These are phyloP conservation scores for Phainopepla nitens DNA, from an alignment of 2,113 vertebrate genomes.

Conservation along the genomic window DNA sequence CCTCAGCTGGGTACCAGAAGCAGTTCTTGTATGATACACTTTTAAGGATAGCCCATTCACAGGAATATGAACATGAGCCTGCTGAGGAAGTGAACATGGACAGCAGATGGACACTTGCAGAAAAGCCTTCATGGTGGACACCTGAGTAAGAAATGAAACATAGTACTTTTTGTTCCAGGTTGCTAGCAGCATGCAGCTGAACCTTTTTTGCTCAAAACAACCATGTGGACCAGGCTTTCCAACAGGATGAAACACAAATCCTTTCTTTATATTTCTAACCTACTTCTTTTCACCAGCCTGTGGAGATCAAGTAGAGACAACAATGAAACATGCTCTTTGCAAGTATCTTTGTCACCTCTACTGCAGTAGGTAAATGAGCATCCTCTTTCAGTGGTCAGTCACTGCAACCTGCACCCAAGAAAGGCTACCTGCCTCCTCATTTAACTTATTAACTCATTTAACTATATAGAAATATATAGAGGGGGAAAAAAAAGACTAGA, in stretches of 20 bases:
- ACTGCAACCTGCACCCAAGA: neutral
- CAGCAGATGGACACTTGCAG: neutral
- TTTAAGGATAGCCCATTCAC: neutral
- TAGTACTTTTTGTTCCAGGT: neutral
- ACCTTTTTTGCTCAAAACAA: neutral
- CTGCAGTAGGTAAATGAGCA: neutral
- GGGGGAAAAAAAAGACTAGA: neutral
- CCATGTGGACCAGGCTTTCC: neutral
- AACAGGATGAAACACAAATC: neutral
- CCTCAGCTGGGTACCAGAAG: neutral
- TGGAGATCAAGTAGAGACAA: neutral
- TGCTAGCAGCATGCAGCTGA: neutral
- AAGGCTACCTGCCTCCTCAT: neutral
- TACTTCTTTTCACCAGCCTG: neutral
- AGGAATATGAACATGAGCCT: neutral
- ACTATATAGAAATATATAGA: neutral
- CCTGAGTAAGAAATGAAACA: neutral
- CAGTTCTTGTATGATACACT: neutral
- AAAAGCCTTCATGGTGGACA: neutral
- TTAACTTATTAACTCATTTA: neutral
- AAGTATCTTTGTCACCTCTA: neutral
- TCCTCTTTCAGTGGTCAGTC: neutral
- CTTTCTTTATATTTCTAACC: neutral
- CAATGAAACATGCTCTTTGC: neutral
- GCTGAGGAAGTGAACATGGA: neutral